Percentiles rank a stretch among this genome's conserved stretches.
These are phyloP conservation scores for Drosophila emarginata DNA, from an alignment of 2,888 invertebrate species.

Conservation along the genomic window DNA sequence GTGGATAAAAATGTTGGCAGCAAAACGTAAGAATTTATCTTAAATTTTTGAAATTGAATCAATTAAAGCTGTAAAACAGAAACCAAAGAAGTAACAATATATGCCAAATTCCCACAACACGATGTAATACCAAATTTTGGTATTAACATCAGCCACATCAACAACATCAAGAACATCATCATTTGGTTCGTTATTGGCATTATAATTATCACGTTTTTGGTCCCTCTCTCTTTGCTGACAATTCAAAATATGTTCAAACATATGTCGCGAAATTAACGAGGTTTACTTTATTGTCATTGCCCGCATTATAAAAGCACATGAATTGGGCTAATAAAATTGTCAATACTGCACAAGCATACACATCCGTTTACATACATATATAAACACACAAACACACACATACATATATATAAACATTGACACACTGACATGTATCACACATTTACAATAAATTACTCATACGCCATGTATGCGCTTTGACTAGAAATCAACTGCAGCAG, in stretches of 20 bases:
- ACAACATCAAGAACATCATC: conserved; percentile 24
- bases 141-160: background rate
- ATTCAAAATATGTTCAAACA: conserved; percentile 33
- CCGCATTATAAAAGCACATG: conserved; percentile 46
- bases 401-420: background rate
- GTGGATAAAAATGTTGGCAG: conserved; percentile 25
- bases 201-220: background rate
- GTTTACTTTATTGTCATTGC: conserved; percentile 41
- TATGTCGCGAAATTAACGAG: conserved; percentile 67
- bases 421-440: background rate
- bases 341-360: conserved; percentile 49
- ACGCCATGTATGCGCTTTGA: conserved; percentile 53
- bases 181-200: conserved; percentile 4
- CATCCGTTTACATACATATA: background rate
- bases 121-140: background rate
- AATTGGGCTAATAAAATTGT: conserved; percentile 65
- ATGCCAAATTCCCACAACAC: background rate
- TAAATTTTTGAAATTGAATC: conserved; percentile 10
- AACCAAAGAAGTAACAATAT: conserved; percentile 29
- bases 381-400: conserved; percentile 9
- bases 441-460: conserved; percentile 51
- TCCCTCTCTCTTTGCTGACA: background rate
- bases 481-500: conserved; percentile 59
- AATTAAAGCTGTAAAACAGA: conserved; percentile 19
- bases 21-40: conserved; percentile 5